Conservation (phyloP, 2,888 invertebrate species). For the Ectemnius lituratus region DNA sequence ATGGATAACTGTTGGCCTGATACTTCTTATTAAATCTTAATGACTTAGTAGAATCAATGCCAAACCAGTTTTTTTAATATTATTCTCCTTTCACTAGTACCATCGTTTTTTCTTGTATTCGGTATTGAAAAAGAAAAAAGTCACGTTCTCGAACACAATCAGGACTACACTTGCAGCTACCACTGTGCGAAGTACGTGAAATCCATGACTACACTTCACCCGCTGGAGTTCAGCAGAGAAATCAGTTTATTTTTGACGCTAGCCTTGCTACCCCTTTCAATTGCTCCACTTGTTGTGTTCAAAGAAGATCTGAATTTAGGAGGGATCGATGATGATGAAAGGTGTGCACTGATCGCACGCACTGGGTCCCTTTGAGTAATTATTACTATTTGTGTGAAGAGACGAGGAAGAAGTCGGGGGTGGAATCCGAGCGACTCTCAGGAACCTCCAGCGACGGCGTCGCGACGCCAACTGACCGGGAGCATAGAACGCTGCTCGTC, state of each 20-base stretch:
- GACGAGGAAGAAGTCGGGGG: background rate
- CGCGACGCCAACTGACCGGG: conserved; percentile 70
- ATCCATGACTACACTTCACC: background rate
- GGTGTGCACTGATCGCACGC: conserved; percentile 21
- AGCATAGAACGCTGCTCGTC: conserved; percentile 41
- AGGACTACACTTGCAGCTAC: background rate
- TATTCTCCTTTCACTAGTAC: no score
- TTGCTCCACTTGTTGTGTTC: background rate
- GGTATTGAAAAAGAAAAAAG: no score
- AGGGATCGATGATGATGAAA: background rate
- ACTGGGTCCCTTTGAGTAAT: conserved; percentile 21
- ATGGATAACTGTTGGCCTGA: no score
- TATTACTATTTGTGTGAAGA: conserved; percentile 18
- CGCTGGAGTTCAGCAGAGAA: background rate
- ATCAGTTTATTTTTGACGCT: no score
- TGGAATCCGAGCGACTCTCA: conserved; percentile 24
- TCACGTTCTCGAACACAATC: conserved; percentile 3
- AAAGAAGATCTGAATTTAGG: background rate
- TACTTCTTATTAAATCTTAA: no score
- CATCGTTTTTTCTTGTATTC: no score
- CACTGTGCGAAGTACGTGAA: background rate
- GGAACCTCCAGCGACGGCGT: conserved; percentile 64
- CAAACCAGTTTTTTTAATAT: no score
- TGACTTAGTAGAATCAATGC: no score
- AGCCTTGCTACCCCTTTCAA: no score